Evolutionary conservation across 2,888 invertebrate species (phyloP).

Genomic region (Cryptus armator): DNA sequence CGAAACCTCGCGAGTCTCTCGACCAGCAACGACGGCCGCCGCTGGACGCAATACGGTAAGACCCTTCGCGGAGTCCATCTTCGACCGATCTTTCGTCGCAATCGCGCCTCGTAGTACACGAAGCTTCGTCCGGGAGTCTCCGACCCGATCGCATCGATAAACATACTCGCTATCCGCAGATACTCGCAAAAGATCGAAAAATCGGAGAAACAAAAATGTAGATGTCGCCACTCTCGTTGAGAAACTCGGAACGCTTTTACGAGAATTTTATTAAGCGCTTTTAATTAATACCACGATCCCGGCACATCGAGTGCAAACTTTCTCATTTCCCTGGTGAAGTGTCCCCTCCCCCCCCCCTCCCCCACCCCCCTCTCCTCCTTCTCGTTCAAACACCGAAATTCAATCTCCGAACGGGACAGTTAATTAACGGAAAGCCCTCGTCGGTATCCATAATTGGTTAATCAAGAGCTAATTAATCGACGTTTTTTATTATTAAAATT

Average conservation of each 20-base stretch:
- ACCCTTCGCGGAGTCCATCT: neutral
- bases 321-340: neutral
- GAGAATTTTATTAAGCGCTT: neutral
- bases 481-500: neutral
- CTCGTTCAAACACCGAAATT: slow-evolving; percentile 5
- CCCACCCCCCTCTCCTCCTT: neutral
- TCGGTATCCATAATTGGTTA: neutral
- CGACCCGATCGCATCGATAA: slow-evolving; percentile 25
- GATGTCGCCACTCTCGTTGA: too few species aligned
- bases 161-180: neutral
- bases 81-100: neutral
- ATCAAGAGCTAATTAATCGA: slow-evolving; percentile 13
- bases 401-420: neutral
- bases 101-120: neutral
- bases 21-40: slow-evolving; percentile 1
- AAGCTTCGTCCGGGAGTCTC: neutral
- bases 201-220: neutral
- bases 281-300: neutral
- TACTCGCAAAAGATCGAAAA: slow-evolving; percentile 9
- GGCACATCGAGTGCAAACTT: neutral
- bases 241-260: too few species aligned
- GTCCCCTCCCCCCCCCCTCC: neutral
- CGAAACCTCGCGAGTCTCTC: slow-evolving; percentile 51
- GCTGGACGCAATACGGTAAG: neutral
- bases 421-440: neutral